phyloP scores from a whole-genome alignment of 2,113 vertebrate species.

The Scophthalmus maximus region DNA sequence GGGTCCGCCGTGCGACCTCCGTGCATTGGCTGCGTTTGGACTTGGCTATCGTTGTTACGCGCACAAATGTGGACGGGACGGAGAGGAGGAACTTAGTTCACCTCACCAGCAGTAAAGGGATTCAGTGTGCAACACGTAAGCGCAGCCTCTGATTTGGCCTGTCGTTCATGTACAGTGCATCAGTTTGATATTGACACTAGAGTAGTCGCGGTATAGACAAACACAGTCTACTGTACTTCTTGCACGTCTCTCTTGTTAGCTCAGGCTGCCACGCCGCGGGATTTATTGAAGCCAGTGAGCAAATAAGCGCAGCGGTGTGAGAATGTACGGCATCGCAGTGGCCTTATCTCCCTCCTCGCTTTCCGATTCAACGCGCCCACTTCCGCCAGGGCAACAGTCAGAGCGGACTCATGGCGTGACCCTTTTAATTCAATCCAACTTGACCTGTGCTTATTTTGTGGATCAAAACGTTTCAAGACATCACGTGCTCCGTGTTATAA shows the following conservation, averaged over 20 bases:
- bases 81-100: too few relatives aligned
- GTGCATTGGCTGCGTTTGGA: neutral
- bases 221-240: conserved; percentile 12
- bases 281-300: conserved; percentile 15
- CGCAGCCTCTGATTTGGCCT: neutral
- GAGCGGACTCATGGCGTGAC: too few relatives aligned
- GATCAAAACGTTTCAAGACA: neutral
- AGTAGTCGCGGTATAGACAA: conserved; percentile 6
- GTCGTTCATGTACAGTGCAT: too few relatives aligned
- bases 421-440: neutral
- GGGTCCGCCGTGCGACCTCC: conserved; percentile 14
- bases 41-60: neutral
- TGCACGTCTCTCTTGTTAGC: conserved; percentile 2
- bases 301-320: conserved; percentile 44
- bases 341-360: conserved; percentile 17
- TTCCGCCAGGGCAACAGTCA: neutral
- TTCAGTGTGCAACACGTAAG: neutral
- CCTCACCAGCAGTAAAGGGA: neutral
- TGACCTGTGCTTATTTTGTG: neutral
- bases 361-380: neutral
- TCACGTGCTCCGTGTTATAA: neutral
- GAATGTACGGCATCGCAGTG: conserved; percentile 8
- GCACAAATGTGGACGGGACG: neutral
- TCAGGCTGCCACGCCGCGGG: neutral
- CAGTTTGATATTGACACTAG: conserved; percentile 11